Conservation (phyloP, 2,797 vertebrate species). For the Spinus olivaceus region DNA sequence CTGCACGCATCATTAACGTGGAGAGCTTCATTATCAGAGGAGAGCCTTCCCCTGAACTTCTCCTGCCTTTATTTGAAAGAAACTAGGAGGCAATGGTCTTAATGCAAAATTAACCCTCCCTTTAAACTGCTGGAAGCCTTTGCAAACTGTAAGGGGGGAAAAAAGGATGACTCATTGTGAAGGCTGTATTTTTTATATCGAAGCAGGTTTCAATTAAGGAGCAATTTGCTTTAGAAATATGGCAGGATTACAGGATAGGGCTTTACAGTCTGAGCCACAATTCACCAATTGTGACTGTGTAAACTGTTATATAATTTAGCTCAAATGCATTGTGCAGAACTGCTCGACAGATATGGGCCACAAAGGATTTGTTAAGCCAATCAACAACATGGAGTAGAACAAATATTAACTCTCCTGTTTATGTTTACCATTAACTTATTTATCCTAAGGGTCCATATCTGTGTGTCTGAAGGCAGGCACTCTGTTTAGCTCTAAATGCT, state of each 20-base stretch:
- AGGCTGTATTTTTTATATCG: slow-evolving; percentile 38
- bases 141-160: neutral
- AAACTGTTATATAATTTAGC: slow-evolving; percentile 63
- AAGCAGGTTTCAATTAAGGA: slow-evolving; percentile 65
- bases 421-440: slow-evolving; percentile 66
- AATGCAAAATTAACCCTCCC: slow-evolving; percentile 74
- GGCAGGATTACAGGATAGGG: slow-evolving; percentile 37
- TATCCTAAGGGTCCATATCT: slow-evolving; percentile 67
- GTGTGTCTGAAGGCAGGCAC: slow-evolving; percentile 22
- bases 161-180: slow-evolving; percentile 29
- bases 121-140: slow-evolving; percentile 48
- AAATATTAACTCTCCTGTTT: slow-evolving; percentile 68
- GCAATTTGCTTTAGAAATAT: slow-evolving; percentile 65
- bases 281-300: slow-evolving; percentile 18
- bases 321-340: slow-evolving; percentile 29
- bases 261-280: slow-evolving; percentile 41
- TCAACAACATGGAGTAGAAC: slow-evolving; percentile 50
- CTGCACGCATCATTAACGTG: slow-evolving; percentile 76
- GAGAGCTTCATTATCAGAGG: slow-evolving; percentile 76
- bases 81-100: slow-evolving; percentile 75
- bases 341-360: slow-evolving; percentile 37
- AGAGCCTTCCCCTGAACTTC: slow-evolving; percentile 71
- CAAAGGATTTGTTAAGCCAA: slow-evolving; percentile 67
- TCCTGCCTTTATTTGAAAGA: slow-evolving; percentile 75
- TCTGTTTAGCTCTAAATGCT: slow-evolving; percentile 38